phyloP scores from a whole-genome alignment of 2,113 vertebrate species.

The Corynorhinus townsendii region DNA sequence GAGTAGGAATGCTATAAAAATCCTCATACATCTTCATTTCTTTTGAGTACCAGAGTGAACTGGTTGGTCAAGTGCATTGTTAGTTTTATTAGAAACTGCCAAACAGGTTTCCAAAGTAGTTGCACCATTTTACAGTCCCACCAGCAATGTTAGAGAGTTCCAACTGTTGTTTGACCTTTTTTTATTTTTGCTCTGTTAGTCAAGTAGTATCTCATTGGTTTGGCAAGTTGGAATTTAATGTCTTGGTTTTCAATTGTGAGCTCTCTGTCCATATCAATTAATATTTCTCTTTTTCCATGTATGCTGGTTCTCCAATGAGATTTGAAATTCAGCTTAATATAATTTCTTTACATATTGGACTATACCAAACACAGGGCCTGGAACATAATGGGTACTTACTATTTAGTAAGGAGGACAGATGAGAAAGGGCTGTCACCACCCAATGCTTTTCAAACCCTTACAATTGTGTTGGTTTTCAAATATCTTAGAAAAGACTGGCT shows the following conservation, averaged over 20 bases:
- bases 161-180: not conserved
- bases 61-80: not conserved
- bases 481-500: not conserved
- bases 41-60: not conserved
- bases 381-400: not conserved
- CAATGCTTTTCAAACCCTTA: not conserved
- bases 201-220: not conserved
- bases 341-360: not conserved
- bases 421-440: not conserved
- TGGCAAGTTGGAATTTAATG: not conserved
- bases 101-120: not conserved
- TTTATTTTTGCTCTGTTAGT: not conserved
- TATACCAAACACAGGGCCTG: not conserved
- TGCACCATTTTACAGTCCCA: no score
- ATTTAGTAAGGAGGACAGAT: not conserved
- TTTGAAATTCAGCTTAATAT: not conserved
- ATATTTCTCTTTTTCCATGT: not conserved
- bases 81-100: not conserved
- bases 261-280: not conserved
- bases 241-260: not conserved
- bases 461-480: not conserved
- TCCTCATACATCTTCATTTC: not conserved
- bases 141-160: not conserved
- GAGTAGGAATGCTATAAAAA: not conserved
- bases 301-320: not conserved